Base-by-base conservation (phyloP, 1,140 invertebrate species). In the Drosophila arizonae region DNA sequence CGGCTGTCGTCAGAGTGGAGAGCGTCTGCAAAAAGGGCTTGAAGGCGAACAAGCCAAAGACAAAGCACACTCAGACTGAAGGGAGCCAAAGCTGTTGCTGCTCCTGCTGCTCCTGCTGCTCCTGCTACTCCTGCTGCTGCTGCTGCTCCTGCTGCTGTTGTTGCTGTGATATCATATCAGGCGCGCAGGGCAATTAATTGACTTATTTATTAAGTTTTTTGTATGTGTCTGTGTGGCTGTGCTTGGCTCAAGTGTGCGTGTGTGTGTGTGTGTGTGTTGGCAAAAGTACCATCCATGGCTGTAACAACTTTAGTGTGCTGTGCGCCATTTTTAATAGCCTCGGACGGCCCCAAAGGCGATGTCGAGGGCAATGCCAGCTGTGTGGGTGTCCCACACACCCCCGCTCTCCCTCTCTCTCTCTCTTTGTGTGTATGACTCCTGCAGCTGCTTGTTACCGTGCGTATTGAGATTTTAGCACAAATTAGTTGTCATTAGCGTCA, bases 161-260 rank as follows among this genome's bases (percentile, higher is more conserved):
- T 56, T 70, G 57, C 65, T 68, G 62, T 61, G 76, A 69, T 78
- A 72, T 76, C 76, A 76, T 87, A 76, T 76, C 78, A 87, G 58
- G 36, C 57, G 72, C 79, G 56, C 68, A 52, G 76, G 72, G 76
- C 79, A 86, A 86, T 86, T 86, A 86, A 86, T 86, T 86, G 81
- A 86, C 81, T 86, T 86, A 86, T 86, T 86, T 86, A 86, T 86
- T 87, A 86, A 87, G 81, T 86, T 86, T 86, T 87, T 86, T 86
- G 82, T 55, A 33, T 41, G 21, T 55, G 50, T 48, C 6, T 55
- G 26, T 6, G 48, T 33, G 28, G 21, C 2, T 62, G 21, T 52
- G 45, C 33, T 9, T 54, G 9, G 21, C 33, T 36, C 33, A 36
- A 36, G 15, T 50, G 2, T 50, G 24, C 41, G 21, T 54, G 46